Conservation (phyloP, 2,113 vertebrate species). For the Buteo buteo region DNA sequence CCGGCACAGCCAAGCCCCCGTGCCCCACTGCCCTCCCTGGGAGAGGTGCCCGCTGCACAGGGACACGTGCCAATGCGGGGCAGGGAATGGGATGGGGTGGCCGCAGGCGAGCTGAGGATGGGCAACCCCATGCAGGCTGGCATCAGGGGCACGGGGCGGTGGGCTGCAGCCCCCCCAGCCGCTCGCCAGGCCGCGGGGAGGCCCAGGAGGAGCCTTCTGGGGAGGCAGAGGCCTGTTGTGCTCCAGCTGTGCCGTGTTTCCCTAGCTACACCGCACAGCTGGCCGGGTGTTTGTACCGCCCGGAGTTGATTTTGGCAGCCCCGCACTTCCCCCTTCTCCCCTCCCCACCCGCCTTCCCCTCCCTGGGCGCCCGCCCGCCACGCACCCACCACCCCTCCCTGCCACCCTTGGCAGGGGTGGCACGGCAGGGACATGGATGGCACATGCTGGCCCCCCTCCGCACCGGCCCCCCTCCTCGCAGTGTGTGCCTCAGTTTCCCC, state of each 20-base stretch:
- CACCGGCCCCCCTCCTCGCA: too few species aligned
- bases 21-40: not conserved
- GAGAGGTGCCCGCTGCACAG: not conserved
- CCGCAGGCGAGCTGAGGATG: fast-evolving
- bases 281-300: slow-evolving; percentile 56
- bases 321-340: not conserved
- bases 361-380: too few species aligned
- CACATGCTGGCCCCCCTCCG: too few species aligned
- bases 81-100: not conserved
- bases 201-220: slow-evolving; percentile 24
- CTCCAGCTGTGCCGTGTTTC: slow-evolving; percentile 61
- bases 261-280: slow-evolving; percentile 58
- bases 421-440: too few species aligned
- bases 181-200: not conserved
- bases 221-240: slow-evolving; percentile 40
- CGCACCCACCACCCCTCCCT: too few species aligned
- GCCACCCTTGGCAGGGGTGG: too few species aligned
- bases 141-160: fast-evolving
- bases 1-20: fast-evolving
- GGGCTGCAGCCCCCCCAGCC: not conserved
- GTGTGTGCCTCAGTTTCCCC: not conserved
- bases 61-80: fast-evolving
- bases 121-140: not conserved
- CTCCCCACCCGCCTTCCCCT: too few species aligned
- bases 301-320: slow-evolving; percentile 60